phyloP scores from a whole-genome alignment of 2,113 vertebrate species.

The Mionectes macconnelli region DNA sequence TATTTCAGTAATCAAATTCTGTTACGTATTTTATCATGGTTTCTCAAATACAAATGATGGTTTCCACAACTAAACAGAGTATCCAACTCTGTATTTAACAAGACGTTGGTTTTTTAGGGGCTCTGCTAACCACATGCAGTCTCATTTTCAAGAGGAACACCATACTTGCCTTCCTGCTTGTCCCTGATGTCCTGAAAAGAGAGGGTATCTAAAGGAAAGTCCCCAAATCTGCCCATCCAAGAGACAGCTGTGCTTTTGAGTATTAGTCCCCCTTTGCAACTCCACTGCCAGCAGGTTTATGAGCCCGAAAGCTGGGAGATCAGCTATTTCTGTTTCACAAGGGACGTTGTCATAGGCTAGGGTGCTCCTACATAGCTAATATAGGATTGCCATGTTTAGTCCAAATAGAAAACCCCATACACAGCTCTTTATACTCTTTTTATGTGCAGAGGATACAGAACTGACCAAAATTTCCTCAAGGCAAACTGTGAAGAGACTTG shows the following conservation, averaged over 20 bases:
- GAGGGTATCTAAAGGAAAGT: background rate
- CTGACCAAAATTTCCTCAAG: background rate
- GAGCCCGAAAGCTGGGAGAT: background rate
- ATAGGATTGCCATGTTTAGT: background rate
- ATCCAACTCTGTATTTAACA: background rate
- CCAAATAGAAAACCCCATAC: background rate
- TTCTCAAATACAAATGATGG: background rate
- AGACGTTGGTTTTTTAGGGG: background rate
- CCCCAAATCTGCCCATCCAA: background rate
- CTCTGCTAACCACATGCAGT: background rate
- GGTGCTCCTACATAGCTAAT: background rate
- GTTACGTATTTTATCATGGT: background rate
- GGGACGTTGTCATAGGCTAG: background rate
- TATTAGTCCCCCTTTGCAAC: background rate
- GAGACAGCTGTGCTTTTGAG: background rate
- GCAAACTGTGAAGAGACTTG: background rate
- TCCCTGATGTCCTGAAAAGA: background rate
- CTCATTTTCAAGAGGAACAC: background rate
- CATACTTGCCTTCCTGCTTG: background rate
- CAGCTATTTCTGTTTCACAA: slow-evolving; percentile 8
- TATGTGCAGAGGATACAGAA: background rate
- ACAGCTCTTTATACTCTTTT: background rate
- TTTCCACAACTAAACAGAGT: background rate
- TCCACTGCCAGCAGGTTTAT: background rate
- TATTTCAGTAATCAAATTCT: background rate